These are phyloP conservation scores for Bufo gargarizans DNA, from an alignment of 2,113 vertebrate species.

Conservation along the genomic window DNA sequence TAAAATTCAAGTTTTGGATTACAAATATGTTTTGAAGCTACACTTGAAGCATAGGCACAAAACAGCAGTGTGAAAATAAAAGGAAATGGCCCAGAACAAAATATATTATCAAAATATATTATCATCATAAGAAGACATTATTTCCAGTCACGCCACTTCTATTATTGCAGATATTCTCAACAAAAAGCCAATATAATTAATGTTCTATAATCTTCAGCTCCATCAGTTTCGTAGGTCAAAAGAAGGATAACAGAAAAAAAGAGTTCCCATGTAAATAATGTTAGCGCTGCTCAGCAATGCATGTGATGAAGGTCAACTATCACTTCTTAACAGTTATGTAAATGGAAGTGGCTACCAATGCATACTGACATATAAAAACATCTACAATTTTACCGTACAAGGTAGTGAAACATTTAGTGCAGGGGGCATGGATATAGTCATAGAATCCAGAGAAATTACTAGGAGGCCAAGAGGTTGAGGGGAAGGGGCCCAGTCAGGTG, in stretches of 20 bases:
- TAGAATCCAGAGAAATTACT: no score
- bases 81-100: slow-evolving; percentile 49
- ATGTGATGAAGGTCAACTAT: slow-evolving; percentile 13
- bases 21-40: slow-evolving; percentile 36
- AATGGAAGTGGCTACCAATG: neutral
- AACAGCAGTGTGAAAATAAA: slow-evolving; percentile 39
- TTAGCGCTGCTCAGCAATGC: slow-evolving; percentile 39
- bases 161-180: slow-evolving; percentile 44
- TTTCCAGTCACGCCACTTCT: slow-evolving; percentile 36
- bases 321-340: neutral
- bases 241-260: slow-evolving; percentile 40
- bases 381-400: neutral
- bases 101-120: slow-evolving; percentile 55
- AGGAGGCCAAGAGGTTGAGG: no score
- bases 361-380: neutral
- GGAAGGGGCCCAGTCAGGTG: no score
- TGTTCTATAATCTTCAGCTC: slow-evolving; percentile 38
- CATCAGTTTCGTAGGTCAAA: slow-evolving; percentile 54
- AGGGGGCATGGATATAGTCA: no score
- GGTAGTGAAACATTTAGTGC: neutral
- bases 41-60: neutral
- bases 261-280: slow-evolving; percentile 27
- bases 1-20: neutral
- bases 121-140: slow-evolving; percentile 51
- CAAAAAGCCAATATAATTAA: slow-evolving; percentile 55